phyloP scores from a whole-genome alignment of 2,888 invertebrate genomes.

The Eupeodes latifasciatus region DNA sequence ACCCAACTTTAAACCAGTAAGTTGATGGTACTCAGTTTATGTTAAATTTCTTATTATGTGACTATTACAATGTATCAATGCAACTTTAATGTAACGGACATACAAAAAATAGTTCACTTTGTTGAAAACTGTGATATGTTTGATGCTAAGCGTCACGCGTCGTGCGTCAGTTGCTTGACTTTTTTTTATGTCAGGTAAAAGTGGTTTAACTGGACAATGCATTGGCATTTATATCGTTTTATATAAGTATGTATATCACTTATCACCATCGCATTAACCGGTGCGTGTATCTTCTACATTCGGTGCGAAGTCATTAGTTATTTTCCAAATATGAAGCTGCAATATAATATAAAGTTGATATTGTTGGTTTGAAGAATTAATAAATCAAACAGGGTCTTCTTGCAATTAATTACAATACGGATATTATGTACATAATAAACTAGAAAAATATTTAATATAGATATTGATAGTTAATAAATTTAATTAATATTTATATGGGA shows the following conservation, averaged over 20 bases:
- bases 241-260: neutral
- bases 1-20: neutral
- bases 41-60: neutral
- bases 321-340: conserved; percentile 25
- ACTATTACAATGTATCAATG: conserved; percentile 5
- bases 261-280: conserved; percentile 5
- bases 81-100: neutral
- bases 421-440: conserved; percentile 1
- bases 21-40: neutral
- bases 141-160: neutral
- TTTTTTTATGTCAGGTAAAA: conserved; percentile 14
- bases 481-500: neutral
- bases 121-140: conserved; percentile 1
- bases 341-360: neutral
- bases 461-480: neutral
- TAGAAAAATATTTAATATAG: neutral
- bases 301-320: conserved; percentile 42
- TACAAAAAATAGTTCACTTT: neutral
- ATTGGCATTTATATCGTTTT: conserved; percentile 4
- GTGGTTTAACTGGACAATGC: conserved; percentile 40
- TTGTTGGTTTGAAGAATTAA: conserved; percentile 6
- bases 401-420: conserved; percentile 34
- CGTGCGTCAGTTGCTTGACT: neutral
- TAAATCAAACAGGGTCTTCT: conserved; percentile 23
- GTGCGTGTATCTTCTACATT: conserved; percentile 21